Base-by-base conservation (phyloP, 2,888 invertebrate species). In the Ditylenchus weischeri region DNA sequence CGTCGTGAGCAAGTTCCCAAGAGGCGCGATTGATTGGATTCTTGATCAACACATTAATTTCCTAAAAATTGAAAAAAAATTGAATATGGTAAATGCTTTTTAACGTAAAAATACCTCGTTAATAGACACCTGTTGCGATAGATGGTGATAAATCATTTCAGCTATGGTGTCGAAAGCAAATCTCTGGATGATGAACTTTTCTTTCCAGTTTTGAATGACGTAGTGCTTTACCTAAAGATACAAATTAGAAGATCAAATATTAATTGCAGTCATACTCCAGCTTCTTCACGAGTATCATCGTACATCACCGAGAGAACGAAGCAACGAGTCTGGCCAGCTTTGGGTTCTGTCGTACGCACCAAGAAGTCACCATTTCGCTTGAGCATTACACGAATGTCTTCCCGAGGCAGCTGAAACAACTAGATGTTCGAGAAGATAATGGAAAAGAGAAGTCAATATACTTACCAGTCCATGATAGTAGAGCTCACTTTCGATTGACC, bases 181-280 rank as follows among this genome's bases (percentile, higher is more conserved):
- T 19, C 51, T 23, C 21, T 69, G 51, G 57, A 68, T 51, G 7
- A 68, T 62, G 61, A 66, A 69, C 59, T 62, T 51, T 54, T 57
- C 66, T 54, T 51, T 43, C 5, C 64, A 59, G 15, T 64, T 66
- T 29, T 72, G 65, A 29, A 76, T 59, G 23, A 73, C 70, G 57
- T 69, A 76, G 65, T 76, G 76, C 21, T 70, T 72, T 21, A 76
- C 73, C 73, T 75, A 70, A 64, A 59, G n/a, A 13, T 10, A 8
- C 3, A 15, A 13, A 36, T 19, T 36, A 11, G 19, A 59, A 5
- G 36, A 38, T 13, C 13, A 21, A 18, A 54, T 15, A 5, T 54
- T 10, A 18, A 2, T 2, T 7, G 5, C 54, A 7, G 50, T 7
- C 62, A 54, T 13, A 62, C 62, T 11, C 62, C 62, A n/a, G 62